phyloP scores from a whole-genome alignment of 2,888 invertebrate species.

The Cheilosia vernalis region DNA sequence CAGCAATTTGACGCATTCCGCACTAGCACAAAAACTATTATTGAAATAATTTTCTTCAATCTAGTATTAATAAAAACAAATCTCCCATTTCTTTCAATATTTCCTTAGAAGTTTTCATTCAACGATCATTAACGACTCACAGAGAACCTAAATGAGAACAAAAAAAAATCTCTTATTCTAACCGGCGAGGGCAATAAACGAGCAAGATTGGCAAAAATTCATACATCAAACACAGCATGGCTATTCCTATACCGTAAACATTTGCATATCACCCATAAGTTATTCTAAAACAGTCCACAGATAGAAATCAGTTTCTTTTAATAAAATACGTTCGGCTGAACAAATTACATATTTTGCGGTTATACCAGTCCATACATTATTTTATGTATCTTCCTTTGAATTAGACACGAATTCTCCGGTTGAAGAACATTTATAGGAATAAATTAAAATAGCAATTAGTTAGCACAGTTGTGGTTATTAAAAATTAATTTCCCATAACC shows the following conservation, averaged over 20 bases:
- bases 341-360: constrained; percentile 30
- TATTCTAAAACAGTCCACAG: constrained; percentile 23
- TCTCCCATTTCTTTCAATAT: too few species aligned
- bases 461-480: constrained; percentile 21
- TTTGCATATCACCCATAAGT: constrained; percentile 20
- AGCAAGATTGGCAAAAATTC: constrained; percentile 36
- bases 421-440: constrained; percentile 22
- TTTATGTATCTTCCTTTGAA: background rate
- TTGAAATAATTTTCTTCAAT: too few species aligned
- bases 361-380: background rate
- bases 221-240: constrained; percentile 9
- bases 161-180: background rate
- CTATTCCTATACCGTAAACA: constrained; percentile 15
- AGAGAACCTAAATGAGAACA: background rate
- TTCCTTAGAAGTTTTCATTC: background rate
- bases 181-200: constrained; percentile 25
- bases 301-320: constrained; percentile 7
- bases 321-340: background rate
- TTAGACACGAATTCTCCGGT: background rate
- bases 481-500: constrained; percentile 21
- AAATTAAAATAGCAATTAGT: constrained; percentile 50
- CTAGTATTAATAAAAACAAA: too few species aligned
- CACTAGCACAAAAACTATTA: too few species aligned
- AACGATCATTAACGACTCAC: background rate
- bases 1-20: too few species aligned